Percentiles rank a stretch among this genome's conserved stretches.
These are phyloP conservation scores for Caenorhabditis latens DNA, from an alignment of 1,140 invertebrate species.

Conservation along the genomic window DNA sequence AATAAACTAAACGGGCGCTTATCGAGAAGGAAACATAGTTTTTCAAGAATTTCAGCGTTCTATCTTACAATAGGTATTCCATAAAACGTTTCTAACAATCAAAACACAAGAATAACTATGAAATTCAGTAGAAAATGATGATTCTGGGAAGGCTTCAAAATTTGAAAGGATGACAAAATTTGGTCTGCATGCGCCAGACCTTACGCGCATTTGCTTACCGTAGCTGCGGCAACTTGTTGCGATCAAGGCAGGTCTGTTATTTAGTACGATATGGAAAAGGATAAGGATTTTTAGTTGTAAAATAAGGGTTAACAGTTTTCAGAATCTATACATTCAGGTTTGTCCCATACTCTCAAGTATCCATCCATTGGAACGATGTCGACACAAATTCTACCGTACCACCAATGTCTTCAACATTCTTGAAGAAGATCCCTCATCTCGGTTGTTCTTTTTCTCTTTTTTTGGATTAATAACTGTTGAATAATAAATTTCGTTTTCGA, in stretches of 20 bases:
- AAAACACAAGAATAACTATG: background rate
- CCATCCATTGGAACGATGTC: no score
- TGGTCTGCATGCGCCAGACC: background rate
- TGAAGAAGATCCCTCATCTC: background rate
- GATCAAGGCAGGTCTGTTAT: background rate
- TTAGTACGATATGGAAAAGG: background rate
- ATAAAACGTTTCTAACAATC: background rate
- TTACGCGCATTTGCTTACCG: slow-evolving; percentile 26
- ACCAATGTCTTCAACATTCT: no score
- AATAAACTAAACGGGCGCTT: no score
- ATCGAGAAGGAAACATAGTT: no score
- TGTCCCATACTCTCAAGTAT: no score
- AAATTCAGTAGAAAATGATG: no score
- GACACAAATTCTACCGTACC: no score
- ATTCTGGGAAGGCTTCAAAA: background rate
- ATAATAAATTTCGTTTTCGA: slow-evolving; percentile 4
- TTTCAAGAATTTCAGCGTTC: no score
- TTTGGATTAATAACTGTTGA: slow-evolving; percentile 5
- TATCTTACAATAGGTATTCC: no score
- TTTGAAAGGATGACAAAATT: slow-evolving; percentile 49
- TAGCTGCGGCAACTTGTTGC: background rate
- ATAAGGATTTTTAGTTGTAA: no score
- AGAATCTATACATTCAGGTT: no score
- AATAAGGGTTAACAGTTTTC: no score
- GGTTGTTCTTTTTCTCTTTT: background rate